These are phyloP conservation scores for Boloria selene DNA, from an alignment of 2,888 invertebrate genomes.

Conservation along the genomic window DNA sequence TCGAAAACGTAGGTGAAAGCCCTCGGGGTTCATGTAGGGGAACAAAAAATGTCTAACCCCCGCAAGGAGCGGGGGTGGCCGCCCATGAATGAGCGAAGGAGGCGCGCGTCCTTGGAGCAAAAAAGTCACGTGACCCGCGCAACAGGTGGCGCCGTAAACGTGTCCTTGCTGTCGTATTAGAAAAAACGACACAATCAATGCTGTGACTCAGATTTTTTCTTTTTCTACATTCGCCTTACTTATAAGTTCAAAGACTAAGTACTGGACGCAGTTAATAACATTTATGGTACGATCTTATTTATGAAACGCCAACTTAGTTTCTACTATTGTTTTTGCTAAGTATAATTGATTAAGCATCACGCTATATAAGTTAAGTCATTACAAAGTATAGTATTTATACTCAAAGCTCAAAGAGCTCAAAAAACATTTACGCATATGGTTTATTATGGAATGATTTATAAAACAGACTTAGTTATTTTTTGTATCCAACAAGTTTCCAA, in stretches of 20 bases:
- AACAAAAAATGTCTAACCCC: conserved; percentile 78
- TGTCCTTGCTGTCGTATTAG: conserved; percentile 74
- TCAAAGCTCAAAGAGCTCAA: no score
- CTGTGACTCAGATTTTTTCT: conserved; percentile 26
- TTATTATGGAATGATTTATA: background rate
- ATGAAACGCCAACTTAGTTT: background rate
- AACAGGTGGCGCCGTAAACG: conserved; percentile 79
- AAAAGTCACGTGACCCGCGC: conserved; percentile 81
- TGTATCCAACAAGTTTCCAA: conserved; percentile 65
- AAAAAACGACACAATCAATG: conserved; percentile 56
- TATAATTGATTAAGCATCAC: background rate
- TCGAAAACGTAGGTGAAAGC: conserved; percentile 82
- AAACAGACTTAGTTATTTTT: conserved; percentile 27
- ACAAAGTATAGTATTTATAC: background rate
- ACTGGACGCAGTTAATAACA: background rate
- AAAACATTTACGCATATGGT: conserved; percentile 5
- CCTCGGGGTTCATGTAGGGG: conserved; percentile 79
- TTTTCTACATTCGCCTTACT: conserved; percentile 26
- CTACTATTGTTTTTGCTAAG: background rate
- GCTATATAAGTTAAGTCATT: conserved; percentile 10
- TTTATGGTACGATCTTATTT: background rate
- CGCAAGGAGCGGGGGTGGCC: conserved; percentile 73
- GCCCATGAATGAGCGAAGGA: conserved; percentile 82
- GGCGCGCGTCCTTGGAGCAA: conserved; percentile 80
- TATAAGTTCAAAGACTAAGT: conserved; percentile 18